Percentiles rank a stretch among this genome's conserved stretches.
Evolutionary conservation across 2,888 invertebrate species (phyloP).

Genomic region (Mythimna albipuncta): DNA sequence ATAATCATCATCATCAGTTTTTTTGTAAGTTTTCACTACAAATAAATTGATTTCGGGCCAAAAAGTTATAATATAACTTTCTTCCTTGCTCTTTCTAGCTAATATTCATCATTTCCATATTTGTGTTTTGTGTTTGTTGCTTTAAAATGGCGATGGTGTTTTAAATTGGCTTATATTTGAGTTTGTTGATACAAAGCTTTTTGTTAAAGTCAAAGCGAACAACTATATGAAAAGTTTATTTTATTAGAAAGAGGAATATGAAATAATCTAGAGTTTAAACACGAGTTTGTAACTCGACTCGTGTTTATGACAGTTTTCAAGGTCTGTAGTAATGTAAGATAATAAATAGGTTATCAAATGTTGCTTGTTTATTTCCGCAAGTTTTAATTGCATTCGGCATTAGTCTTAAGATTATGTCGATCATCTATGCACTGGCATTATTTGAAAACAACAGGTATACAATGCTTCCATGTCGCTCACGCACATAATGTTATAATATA

Average conservation of each 20-base stretch:
- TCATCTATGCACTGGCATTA: neutral
- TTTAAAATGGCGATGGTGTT: constrained; percentile 5
- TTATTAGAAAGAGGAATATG: neutral
- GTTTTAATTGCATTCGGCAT: constrained; percentile 9
- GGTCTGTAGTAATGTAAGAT: neutral
- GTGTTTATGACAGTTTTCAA: constrained; percentile 3
- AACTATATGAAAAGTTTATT: neutral
- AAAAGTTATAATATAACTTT: neutral
- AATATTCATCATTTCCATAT: neutral
- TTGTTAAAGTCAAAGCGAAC: neutral
- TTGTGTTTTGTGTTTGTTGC: neutral
- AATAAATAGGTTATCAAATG: constrained; percentile 8
- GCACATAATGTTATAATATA: neutral
- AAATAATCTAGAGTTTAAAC: neutral
- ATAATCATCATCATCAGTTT: too few relatives aligned
- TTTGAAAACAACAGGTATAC: neutral
- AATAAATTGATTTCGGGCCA: neutral
- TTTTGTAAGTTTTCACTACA: too few relatives aligned
- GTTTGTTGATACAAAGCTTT: neutral
- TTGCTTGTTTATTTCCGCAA: constrained; percentile 8
- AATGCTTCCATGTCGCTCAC: neutral
- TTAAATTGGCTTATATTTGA: constrained; percentile 5
- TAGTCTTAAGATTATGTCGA: neutral
- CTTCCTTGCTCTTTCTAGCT: neutral
- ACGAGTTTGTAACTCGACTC: constrained; percentile 3